These are phyloP conservation scores for Narcine bancroftii DNA, from an alignment of 2,113 vertebrate genomes.

Conservation along the genomic window DNA sequence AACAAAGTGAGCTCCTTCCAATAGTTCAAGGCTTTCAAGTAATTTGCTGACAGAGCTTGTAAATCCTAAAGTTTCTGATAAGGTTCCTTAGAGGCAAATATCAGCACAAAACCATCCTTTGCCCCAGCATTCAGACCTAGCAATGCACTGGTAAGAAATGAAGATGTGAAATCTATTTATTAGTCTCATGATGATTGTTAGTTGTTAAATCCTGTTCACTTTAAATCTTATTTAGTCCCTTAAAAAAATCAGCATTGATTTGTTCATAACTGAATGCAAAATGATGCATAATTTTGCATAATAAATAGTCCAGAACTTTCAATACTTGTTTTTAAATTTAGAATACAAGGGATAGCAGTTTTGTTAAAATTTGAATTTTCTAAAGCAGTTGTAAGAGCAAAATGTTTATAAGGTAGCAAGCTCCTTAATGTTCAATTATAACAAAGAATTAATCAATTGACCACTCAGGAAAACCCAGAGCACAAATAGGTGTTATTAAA, in stretches of 20 bases:
- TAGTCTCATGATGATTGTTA: neutral
- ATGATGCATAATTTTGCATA: neutral
- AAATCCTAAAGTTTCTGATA: neutral
- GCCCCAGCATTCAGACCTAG: neutral
- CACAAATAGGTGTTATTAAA: neutral
- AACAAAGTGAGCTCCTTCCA: neutral
- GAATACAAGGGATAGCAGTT: neutral
- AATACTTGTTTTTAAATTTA: neutral
- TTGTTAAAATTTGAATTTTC: neutral
- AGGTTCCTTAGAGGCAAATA: no score
- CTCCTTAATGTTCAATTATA: neutral
- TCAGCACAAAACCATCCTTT: no score
- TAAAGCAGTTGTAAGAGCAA: neutral
- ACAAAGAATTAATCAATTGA: neutral
- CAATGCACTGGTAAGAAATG: neutral
- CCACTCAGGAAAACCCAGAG: neutral
- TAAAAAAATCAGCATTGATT: neutral
- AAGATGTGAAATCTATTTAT: neutral
- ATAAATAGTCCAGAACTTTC: neutral
- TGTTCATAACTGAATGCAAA: no score
- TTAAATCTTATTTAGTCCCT: neutral
- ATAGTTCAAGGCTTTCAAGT: constrained; percentile 7
- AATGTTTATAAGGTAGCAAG: neutral
- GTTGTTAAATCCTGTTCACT: neutral
- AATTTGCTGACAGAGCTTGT: neutral